Evolutionary conservation across 2,888 invertebrate species (phyloP), one percentile per base, ranked within the genome.

Genomic region (Drosophila limbata): DNA sequence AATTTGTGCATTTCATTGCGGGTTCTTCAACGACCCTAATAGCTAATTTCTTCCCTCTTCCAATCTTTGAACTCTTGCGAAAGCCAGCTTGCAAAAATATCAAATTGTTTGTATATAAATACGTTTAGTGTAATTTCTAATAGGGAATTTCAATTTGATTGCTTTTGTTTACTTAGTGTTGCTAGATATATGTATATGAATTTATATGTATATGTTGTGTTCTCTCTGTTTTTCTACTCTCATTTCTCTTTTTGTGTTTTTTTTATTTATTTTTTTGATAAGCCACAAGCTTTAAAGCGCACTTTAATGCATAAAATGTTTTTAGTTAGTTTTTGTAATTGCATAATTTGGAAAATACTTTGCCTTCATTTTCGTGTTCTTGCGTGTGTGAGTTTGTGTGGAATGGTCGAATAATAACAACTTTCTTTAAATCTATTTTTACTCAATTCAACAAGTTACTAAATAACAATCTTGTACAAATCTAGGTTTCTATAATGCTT

Each of bases 271-370:
- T 47, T 66, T 53, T 48, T 65, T 67, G 63, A 69, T 86, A 86
- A 89, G 85, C 85, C 85, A 84, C 85, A 86, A 86, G 85, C 85
- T 82, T 84, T 78, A 79, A 84, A 89, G 85, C 85, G 85, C 85
- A 84, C 77, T 75, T 87, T 73, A 85, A 84, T 82, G 74, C 84
- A 63, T 63, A 84, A 77, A 61, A 62, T 77, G 67, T 66, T 52
- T 57, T 62, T 80, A 55, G 9, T 35, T 52, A 51, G 57, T 62
- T 59, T 63, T 28, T 39, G 40, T 51, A 56, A 74, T 73, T 31
- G 13, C 13, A 35, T 33, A 50, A 31, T 50, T 68, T 68, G 66
- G 37, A 69, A 77, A 68, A 70, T 51, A 35, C 19, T 21, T 56
- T 65, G 57, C 3, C 9, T 5, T 25, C 11, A 19, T 19, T 13